Evolutionary conservation across 2,888 invertebrate genomes (phyloP), one percentile per base, ranked within the genome.

Genomic region (Spicauda simplicius): DNA sequence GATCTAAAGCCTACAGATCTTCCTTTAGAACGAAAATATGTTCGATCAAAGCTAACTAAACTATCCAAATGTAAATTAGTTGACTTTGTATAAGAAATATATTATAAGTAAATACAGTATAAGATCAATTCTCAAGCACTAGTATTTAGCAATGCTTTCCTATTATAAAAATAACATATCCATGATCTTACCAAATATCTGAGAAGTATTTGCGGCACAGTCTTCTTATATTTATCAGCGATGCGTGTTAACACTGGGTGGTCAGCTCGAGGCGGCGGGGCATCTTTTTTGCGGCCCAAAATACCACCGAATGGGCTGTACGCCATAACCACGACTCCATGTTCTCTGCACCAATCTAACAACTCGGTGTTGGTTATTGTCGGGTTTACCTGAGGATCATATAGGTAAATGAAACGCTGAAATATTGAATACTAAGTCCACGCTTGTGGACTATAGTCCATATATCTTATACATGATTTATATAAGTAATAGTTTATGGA

Each of bases 241-340:
- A 96, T 84, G 55, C 84, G 84, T 12, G 85, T 78, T 6, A 96
- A 86, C 70, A 93, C 84, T 0, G 94, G 88, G 64, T 95, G 90
- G 52, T 94, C 91, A 10, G 94, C 88, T 0, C 93, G 90, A 0
- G 95, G 94, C 1, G 83, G 85, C 0, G 90, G 90, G 0, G 87
- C 90, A 12, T 86, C 82, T 4, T 72, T 70, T 71, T 88, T 88
- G 5, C 90, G 82, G 1, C 88, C 90, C 0, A 91, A 81, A 57
- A 91, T 80, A 0, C 79, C 85, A 0, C 97, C 97, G 61, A 97
- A 93, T 0, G 97, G 97, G 72, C 95, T 95, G 82, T 96, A 97
- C 0, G 93, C 97, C 83, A 94, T 96, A 72, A 98, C 84, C 8
- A 94, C 88, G 30, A 98, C 95, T 10, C 91, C 94, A 53, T 94